Conservation (phyloP, 2,797 vertebrate species). For the Peromyscus nudipes region DNA sequence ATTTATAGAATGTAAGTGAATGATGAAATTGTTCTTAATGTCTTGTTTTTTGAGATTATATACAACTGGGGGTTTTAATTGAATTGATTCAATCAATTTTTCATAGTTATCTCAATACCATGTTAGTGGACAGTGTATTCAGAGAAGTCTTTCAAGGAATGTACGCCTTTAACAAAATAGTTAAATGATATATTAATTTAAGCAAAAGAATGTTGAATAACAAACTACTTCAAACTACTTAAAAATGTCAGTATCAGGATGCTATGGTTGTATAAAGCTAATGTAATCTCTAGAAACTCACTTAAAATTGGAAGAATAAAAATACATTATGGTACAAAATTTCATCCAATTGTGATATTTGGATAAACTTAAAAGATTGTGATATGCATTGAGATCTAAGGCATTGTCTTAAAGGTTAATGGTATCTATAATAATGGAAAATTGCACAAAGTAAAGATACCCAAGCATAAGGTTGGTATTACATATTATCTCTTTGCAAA, state of each 20-base stretch:
- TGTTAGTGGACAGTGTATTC: not conserved
- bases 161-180: constrained; percentile 5
- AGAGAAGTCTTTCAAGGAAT: not conserved
- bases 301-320: not conserved
- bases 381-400: not conserved
- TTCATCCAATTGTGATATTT: not conserved
- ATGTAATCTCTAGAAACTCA: not conserved
- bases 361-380: not conserved
- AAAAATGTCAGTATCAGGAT: not conserved
- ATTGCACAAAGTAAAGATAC: not conserved
- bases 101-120: not conserved
- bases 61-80: not conserved
- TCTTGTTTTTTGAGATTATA: not conserved
- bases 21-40: constrained; percentile 2
- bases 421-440: not conserved
- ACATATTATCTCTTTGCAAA: not conserved
- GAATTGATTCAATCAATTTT: not conserved
- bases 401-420: constrained; percentile 14
- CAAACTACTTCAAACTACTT: not conserved
- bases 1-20: constrained; percentile 25
- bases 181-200: not conserved
- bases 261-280: not conserved
- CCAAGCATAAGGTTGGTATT: not conserved
- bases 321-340: not conserved
- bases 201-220: not conserved